phyloP scores from a whole-genome alignment of 2,888 invertebrate genomes.

The Sinodicranocentrus sp. region DNA sequence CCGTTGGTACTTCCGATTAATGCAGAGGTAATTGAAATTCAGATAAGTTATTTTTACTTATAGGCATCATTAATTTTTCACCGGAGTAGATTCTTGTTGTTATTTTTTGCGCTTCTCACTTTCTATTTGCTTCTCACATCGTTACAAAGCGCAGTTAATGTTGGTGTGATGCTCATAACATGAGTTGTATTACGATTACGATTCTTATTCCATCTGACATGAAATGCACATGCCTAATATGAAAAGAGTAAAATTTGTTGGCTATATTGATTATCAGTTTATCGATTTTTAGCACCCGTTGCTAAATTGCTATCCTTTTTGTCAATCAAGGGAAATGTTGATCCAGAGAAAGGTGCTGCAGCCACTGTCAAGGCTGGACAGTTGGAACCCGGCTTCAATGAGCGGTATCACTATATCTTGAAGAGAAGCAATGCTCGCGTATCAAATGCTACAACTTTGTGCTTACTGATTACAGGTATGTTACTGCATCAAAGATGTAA shows the following conservation, averaged over 20 bases:
- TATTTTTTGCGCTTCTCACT: too few species aligned
- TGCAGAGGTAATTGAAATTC: constrained; percentile 64
- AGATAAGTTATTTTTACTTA: too few species aligned
- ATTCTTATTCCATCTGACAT: too few species aligned
- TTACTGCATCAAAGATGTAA: not conserved
- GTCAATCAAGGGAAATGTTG: constrained; percentile 51
- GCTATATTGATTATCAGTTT: not conserved
- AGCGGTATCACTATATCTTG: constrained; percentile 79
- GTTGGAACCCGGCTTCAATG: constrained; percentile 69
- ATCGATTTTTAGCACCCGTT: not conserved
- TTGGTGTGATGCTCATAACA: too few species aligned
- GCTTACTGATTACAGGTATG: constrained; percentile 82
- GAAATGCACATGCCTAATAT: too few species aligned
- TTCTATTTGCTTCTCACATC: too few species aligned
- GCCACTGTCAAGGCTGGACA: constrained; percentile 62
- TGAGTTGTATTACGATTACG: too few species aligned
- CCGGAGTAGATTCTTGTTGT: too few species aligned
- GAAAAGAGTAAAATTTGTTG: too few species aligned
- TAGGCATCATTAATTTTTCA: too few species aligned
- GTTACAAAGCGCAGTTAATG: too few species aligned
- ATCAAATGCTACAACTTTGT: constrained; percentile 83
- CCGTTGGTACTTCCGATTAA: constrained; percentile 73
- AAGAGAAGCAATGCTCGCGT: constrained; percentile 80
- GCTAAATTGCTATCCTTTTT: not conserved
- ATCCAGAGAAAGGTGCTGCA: constrained; percentile 61